Conservation (phyloP, 2,113 vertebrate genomes). For the Equus przewalskii region DNA sequence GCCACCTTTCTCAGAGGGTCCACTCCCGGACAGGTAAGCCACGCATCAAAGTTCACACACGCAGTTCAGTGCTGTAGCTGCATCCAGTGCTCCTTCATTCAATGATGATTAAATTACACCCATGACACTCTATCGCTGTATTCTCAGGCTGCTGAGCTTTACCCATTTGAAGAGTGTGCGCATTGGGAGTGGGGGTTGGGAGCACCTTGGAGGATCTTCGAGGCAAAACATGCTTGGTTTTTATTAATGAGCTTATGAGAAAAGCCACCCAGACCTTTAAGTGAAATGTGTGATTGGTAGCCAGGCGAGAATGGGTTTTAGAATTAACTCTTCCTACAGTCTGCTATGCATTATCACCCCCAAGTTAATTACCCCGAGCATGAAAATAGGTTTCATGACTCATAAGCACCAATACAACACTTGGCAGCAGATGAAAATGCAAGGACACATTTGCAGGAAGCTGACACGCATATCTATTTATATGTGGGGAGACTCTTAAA, state of each 20-base stretch:
- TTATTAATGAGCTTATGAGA: conserved; percentile 77
- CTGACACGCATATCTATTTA: conserved; percentile 82
- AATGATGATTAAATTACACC: conserved; percentile 54
- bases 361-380: conserved; percentile 82
- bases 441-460: conserved; percentile 81
- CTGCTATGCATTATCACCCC: conserved; percentile 80
- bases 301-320: conserved; percentile 70
- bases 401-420: conserved; percentile 81
- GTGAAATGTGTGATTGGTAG: conserved; percentile 75
- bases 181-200: conserved; percentile 50
- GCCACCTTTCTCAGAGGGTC: neutral
- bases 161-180: conserved; percentile 57
- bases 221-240: conserved; percentile 58
- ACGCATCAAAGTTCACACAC: neutral
- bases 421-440: conserved; percentile 79
- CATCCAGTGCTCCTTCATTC: conserved; percentile 37
- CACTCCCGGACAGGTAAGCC: neutral
- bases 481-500: conserved; percentile 78
- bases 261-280: conserved; percentile 78
- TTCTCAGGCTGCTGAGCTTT: conserved; percentile 65
- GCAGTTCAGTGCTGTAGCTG: conserved; percentile 15
- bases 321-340: conserved; percentile 83
- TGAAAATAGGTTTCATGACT: conserved; percentile 81
- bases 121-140: conserved; percentile 28
- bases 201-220: conserved; percentile 63